Conservation (phyloP, 2,113 vertebrate species). For the Carollia perspicillata region DNA sequence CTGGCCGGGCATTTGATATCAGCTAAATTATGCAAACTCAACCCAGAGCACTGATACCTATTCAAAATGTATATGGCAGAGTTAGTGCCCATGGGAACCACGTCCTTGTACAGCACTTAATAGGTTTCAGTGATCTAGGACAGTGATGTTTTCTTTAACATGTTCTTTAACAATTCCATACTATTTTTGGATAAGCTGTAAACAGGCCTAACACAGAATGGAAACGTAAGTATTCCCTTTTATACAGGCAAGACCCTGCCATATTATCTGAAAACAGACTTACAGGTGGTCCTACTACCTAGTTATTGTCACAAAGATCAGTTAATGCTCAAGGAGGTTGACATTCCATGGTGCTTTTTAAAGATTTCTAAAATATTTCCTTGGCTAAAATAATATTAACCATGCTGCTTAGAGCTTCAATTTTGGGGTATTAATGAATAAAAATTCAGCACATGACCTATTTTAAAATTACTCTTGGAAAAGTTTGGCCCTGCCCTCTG, state of each 20-base stretch:
- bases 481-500: neutral
- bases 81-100: neutral
- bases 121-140: neutral
- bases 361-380: neutral
- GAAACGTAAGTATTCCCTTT: neutral
- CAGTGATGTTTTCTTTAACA: neutral
- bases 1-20: neutral
- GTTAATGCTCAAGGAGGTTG: neutral
- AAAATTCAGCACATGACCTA: neutral
- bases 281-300: neutral
- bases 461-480: conserved; percentile 15
- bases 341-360: neutral
- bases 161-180: neutral
- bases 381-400: neutral
- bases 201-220: neutral
- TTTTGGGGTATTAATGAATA: neutral
- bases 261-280: neutral
- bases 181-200: neutral
- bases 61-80: neutral
- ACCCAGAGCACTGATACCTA: neutral
- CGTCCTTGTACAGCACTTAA: neutral
- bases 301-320: neutral
- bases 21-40: neutral
- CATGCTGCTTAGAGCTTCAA: neutral
- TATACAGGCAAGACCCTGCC: neutral